phyloP scores from a whole-genome alignment of 2,113 vertebrate species.

The Vicugna pacos region DNA sequence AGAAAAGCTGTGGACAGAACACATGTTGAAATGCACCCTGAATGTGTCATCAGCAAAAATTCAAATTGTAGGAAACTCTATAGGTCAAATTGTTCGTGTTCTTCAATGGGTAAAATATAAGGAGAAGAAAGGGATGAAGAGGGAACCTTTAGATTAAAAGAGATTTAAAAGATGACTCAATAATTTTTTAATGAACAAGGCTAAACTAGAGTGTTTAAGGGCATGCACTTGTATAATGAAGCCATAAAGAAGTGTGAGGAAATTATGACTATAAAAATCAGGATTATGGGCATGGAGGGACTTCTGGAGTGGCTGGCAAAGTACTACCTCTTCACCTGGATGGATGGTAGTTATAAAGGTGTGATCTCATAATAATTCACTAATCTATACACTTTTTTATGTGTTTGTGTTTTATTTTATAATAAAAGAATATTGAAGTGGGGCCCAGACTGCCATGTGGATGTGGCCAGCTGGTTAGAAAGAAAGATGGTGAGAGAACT shows the following conservation, averaged over 20 bases:
- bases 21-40: not conserved
- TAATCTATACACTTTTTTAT: not conserved
- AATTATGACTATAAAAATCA: constrained; percentile 5
- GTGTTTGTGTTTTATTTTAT: not conserved
- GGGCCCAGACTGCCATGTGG: not conserved
- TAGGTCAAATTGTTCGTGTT: not conserved
- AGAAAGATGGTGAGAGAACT: not conserved
- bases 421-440: constrained; percentile 22
- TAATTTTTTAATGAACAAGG: not conserved
- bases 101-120: constrained; percentile 27
- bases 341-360: not conserved
- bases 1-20: not conserved
- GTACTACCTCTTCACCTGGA: not conserved
- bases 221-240: not conserved
- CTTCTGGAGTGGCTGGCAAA: not conserved
- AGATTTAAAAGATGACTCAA: constrained; percentile 6
- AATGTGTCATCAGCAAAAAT: not conserved
- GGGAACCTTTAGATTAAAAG: not conserved
- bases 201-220: not conserved
- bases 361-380: not conserved
- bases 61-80: not conserved
- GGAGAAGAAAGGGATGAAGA: not conserved
- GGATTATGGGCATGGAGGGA: not conserved
- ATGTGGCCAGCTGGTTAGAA: not conserved
- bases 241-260: not conserved